Conservation (phyloP, 2,113 vertebrate species). For the Pseudopodoces humilis region DNA sequence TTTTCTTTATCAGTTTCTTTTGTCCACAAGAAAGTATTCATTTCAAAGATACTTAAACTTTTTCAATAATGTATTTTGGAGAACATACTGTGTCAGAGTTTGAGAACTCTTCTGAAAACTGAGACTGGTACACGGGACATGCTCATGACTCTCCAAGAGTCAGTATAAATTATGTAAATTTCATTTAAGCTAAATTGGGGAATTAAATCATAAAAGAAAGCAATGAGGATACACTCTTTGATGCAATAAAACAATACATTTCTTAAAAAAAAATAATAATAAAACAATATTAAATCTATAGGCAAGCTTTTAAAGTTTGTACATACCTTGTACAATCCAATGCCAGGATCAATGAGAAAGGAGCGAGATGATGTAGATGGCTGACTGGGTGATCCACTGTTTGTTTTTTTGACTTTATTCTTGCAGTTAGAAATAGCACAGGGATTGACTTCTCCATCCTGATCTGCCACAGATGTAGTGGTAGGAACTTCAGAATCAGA, state of each 20-base stretch:
- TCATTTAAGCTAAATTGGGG: background rate
- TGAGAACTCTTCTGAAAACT: background rate
- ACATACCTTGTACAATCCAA: conserved; percentile 92
- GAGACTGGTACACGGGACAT: background rate
- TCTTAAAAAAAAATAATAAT: background rate
- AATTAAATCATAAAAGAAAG: background rate
- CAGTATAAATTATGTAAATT: background rate
- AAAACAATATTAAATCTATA: background rate
- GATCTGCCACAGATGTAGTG: conserved; percentile 77
- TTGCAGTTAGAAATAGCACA: conserved; percentile 71
- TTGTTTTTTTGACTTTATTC: conserved; percentile 82
- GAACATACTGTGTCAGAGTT: background rate
- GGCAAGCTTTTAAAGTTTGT: background rate
- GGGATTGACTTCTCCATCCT: conserved; percentile 73
- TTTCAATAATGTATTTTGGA: background rate
- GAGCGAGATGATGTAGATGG: conserved; percentile 86
- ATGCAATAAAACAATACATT: background rate
- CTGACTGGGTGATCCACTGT: conserved; percentile 74
- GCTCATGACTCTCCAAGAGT: background rate
- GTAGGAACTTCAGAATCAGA: conserved; percentile 86
- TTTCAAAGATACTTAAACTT: background rate
- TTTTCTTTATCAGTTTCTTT: background rate
- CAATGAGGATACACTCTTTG: background rate
- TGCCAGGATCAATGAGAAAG: conserved; percentile 86
- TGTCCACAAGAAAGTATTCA: background rate